Conservation (phyloP, 2,888 invertebrate species). For the Allygus modestus region DNA sequence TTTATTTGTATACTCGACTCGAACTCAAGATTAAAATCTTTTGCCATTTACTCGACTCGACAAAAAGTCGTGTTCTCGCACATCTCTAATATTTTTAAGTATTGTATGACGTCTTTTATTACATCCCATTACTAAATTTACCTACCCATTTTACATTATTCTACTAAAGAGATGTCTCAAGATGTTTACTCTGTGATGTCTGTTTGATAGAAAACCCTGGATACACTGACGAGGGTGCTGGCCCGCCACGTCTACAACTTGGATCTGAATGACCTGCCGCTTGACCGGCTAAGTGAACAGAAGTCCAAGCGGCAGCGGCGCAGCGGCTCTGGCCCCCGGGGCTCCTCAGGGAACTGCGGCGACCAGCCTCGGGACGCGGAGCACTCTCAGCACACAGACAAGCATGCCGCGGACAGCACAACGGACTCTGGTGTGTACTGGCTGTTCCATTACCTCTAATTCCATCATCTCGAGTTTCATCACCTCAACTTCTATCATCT, state of each 20-base stretch:
- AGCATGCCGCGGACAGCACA: slow-evolving; percentile 48
- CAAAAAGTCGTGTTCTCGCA: too few species aligned
- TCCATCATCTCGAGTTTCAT: too few species aligned
- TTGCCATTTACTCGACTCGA: too few species aligned
- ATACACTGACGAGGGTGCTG: slow-evolving; percentile 95
- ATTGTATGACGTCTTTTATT: too few species aligned
- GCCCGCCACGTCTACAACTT: slow-evolving; percentile 97
- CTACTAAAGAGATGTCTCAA: too few species aligned
- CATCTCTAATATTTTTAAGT: too few species aligned
- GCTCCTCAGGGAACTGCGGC: background rate
- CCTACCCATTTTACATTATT: too few species aligned
- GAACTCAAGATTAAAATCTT: too few species aligned
- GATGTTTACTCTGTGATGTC: background rate
- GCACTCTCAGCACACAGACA: background rate
- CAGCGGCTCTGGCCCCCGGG: slow-evolving; percentile 63
- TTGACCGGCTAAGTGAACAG: slow-evolving; percentile 88
- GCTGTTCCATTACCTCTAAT: too few species aligned
- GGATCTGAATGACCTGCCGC: slow-evolving; percentile 91
- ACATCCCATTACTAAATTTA: too few species aligned
- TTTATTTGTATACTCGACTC: too few species aligned
- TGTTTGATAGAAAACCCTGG: slow-evolving; percentile 90
- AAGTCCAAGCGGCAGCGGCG: slow-evolving; percentile 84
- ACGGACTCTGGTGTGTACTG: background rate
- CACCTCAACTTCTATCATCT: too few species aligned
- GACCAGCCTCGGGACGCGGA: slow-evolving; percentile 53